A percentile compares a stretch with the other conserved stretches of the same genome.
Evolutionary conservation across 2,888 invertebrate genomes (phyloP).

Genomic region (Athripsodes cinereus): DNA sequence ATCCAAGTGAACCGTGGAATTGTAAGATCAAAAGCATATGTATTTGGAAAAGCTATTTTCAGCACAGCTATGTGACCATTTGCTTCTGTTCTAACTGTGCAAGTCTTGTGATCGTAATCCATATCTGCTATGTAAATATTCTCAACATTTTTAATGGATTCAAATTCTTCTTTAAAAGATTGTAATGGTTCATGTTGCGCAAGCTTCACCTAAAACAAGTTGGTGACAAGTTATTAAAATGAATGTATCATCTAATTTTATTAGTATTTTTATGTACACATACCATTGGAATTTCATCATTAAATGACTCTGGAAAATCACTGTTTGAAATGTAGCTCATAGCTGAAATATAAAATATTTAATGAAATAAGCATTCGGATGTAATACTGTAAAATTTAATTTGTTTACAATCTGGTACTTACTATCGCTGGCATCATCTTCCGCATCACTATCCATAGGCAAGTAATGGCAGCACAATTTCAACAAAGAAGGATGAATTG

Average conservation of each 20-base stretch:
- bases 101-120: constrained; percentile 53
- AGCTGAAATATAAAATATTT: constrained; percentile 32
- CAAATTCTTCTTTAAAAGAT: constrained; percentile 47
- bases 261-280: constrained; percentile 20
- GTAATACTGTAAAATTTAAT: neutral
- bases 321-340: constrained; percentile 44
- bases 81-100: constrained; percentile 51
- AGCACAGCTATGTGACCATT: constrained; percentile 51
- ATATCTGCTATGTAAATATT: constrained; percentile 52
- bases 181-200: constrained; percentile 36
- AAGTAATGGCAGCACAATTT: constrained; percentile 66
- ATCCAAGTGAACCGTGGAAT: constrained; percentile 50
- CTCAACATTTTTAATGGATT: constrained; percentile 48
- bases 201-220: constrained; percentile 42
- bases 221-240: neutral
- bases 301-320: constrained; percentile 38
- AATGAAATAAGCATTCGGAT: neutral
- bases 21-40: constrained; percentile 40
- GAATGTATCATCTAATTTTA: neutral
- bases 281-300: constrained; percentile 43
- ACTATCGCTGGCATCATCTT: constrained; percentile 50
- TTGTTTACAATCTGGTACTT: constrained; percentile 29
- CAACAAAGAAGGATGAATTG: constrained; percentile 77
- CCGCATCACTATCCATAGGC: constrained; percentile 56
- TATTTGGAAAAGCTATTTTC: constrained; percentile 55